Base-by-base conservation (phyloP, 2,113 vertebrate genomes). In the Chaetura pelagica region DNA sequence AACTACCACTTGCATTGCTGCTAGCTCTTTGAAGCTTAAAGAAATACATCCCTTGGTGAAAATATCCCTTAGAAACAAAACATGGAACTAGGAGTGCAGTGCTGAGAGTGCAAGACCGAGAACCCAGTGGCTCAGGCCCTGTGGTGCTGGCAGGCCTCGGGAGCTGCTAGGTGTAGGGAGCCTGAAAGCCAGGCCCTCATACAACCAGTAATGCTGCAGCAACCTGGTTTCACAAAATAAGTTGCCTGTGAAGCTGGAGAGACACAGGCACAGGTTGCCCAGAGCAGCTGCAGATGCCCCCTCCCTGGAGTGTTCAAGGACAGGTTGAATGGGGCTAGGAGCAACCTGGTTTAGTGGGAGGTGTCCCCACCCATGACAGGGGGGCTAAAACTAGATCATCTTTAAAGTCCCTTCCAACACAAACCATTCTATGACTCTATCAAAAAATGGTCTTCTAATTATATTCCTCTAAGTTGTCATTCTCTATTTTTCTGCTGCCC, bases 101-200 rank as follows among this genome's bases (percentile, higher is more conserved):
- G 3, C 27, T 67, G 29, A 49, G 19, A 7, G 20, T 7, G 11
- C 2, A 1, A 80, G 26, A 84, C 11, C 0, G 0, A 74, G 32
- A 73, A 57, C 2, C 7, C 59, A 30, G 6, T 5, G 10, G n/a
- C 38, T 38, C 38, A 38, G 38, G 38, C 40, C 40, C 12, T 42
- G 40, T 42, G 40, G 40, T 42, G 40, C 40, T 23, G 4, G 19
- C 10, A 86, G 34, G 8, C 22, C 64, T 49, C 42, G n/a, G 30
- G 42, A 82, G 62, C n/a, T 52, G 10, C 16, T 1, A 7, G n/a
- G 23, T 30, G 15, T 5, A 68, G 13, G 17, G 34, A 83, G 73
- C 15, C 22, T 55, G n/a, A 90, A 42, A 77, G 61, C 15, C n/a
- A 69, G 18, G 32, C 11, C 48, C 14, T 22, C 32, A 4, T 12